Evolutionary conservation across 2,888 invertebrate genomes (phyloP), one percentile per base, ranked within the genome.

Genomic region (Cetonia aurata): DNA sequence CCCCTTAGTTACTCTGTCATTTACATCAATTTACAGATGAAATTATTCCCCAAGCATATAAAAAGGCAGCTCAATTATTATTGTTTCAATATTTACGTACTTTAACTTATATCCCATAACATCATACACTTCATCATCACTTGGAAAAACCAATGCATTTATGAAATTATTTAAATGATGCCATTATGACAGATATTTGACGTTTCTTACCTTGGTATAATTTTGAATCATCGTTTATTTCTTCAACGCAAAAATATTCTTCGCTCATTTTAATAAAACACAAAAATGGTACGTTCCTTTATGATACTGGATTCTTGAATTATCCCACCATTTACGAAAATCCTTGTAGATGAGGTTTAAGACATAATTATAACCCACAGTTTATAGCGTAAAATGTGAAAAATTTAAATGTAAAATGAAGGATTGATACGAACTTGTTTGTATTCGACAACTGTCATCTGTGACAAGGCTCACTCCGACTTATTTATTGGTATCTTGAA

Each of bases 201-300:
- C 52, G 53, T 37, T 53, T 52, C 60, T 67, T 73, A 75, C 76
- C 74, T 59, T 73, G 71, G 31, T 67, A 66, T 67, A 59, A 75
- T 70, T 69, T 71, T 55, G 73, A 65, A 57, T 72, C 67, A 70
- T 77, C 73, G 4, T 46, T 70, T 44, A 75, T 70, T 65, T 75
- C 76, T 70, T 76, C 77, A 19, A 75, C 72, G 57, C 72, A 73
- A 73, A 74, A 76, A 68, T 76, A 78, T 68, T 76, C 77, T 41
- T 75, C 77, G 59, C 76, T 75, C 77, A 78, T 77, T 41, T 57
- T 75, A 57, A 41, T 67, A 66, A 60, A 62, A 59, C 62, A 62
- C 55, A 70, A 66, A 25, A 25, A 44, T 57, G 46, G 48, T 46
- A 60, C 48, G 48, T 60, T 60, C 42, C 48, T 60, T 33, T 60